A percentile compares a stretch with the other conserved stretches of the same genome.
phyloP scores from a whole-genome alignment of 2,797 vertebrate genomes.

The Pelodytes ibericus region DNA sequence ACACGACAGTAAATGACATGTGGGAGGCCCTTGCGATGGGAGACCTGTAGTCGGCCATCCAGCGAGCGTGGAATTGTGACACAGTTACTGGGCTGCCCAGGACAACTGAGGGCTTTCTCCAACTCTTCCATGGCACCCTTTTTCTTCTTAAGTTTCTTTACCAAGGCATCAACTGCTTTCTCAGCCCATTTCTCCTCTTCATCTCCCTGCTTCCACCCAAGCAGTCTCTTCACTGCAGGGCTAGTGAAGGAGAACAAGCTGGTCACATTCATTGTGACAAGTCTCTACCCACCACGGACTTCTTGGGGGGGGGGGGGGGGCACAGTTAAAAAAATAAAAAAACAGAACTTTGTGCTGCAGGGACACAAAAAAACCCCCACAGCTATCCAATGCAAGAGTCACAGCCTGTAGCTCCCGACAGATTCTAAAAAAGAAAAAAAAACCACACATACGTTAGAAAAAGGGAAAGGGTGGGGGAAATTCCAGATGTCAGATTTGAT shows the following conservation, averaged over 20 bases:
- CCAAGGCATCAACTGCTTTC: conserved; percentile 96
- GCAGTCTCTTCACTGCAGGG: conserved; percentile 94
- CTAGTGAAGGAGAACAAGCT: conserved; percentile 99
- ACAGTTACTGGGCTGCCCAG: conserved; percentile 95
- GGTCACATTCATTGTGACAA: conserved; percentile 75
- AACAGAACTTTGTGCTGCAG: neutral
- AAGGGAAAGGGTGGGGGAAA: neutral
- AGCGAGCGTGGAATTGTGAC: conserved; percentile 95
- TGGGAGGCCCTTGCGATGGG: conserved; percentile 93
- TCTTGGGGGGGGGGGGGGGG: too few species aligned
- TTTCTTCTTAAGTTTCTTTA: conserved; percentile 98
- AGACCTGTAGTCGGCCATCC: conserved; percentile 93
- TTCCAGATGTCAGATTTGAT: conserved; percentile 41
- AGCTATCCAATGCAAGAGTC: conserved; percentile 9
- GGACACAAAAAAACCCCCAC: neutral
- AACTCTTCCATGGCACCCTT: conserved; percentile 98
- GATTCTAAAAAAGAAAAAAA: conserved; percentile 31
- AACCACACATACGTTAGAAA: conserved; percentile 2
- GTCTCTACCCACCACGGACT: neutral
- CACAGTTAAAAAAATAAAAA: too few species aligned
- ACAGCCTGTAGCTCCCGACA: conserved; percentile 19
- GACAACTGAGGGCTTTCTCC: conserved; percentile 95
- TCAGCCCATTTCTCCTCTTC: conserved; percentile 99
- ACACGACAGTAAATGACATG: conserved; percentile 97
- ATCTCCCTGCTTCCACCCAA: conserved; percentile 98